These are phyloP conservation scores for Drosophila willistoni DNA, from an alignment of 1,140 invertebrate species.

Conservation along the genomic window DNA sequence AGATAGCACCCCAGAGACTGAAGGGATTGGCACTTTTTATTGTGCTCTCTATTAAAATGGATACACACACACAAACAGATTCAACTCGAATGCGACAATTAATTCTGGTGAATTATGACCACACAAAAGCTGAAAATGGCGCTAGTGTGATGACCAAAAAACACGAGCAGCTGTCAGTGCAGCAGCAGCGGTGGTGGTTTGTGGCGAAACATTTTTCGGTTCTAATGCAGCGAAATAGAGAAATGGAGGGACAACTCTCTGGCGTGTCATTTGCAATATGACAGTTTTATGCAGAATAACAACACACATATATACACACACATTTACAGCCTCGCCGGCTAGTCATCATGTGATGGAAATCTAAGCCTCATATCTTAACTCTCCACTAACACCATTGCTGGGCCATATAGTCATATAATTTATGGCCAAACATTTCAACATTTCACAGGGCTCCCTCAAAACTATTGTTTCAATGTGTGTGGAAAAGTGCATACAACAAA, in stretches of 20 bases:
- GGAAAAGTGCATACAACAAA: slow-evolving; percentile 68
- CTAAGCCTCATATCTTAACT: slow-evolving; percentile 42
- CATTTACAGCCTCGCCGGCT: slow-evolving; percentile 4
- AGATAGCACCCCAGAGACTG: not conserved
- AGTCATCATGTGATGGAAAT: slow-evolving; percentile 35
- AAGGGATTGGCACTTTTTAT: not conserved
- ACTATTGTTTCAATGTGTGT: slow-evolving; percentile 68
- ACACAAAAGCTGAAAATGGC: slow-evolving; percentile 64
- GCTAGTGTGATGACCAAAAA: slow-evolving; percentile 69
- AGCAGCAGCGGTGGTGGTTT: slow-evolving; percentile 20
- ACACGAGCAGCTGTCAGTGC: slow-evolving; percentile 71
- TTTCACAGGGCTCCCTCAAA: slow-evolving; percentile 24
- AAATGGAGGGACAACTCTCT: slow-evolving; percentile 39
- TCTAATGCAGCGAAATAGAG: slow-evolving; percentile 40
- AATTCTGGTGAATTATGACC: slow-evolving; percentile 79
- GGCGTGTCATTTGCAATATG: slow-evolving; percentile 65
- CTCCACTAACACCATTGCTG: slow-evolving; percentile 30
- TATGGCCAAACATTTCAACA: slow-evolving; percentile 75
- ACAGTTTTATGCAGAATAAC: slow-evolving; percentile 50
- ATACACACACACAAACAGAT: slow-evolving; percentile 30
- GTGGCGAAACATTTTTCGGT: slow-evolving; percentile 39
- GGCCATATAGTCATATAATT: slow-evolving; percentile 51
- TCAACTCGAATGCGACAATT: slow-evolving; percentile 71
- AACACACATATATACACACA: slow-evolving; percentile 17
- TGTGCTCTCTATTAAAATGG: not conserved